Evolutionary conservation across 1,140 invertebrate genomes (phyloP).

Genomic region (Samia ricini): DNA sequence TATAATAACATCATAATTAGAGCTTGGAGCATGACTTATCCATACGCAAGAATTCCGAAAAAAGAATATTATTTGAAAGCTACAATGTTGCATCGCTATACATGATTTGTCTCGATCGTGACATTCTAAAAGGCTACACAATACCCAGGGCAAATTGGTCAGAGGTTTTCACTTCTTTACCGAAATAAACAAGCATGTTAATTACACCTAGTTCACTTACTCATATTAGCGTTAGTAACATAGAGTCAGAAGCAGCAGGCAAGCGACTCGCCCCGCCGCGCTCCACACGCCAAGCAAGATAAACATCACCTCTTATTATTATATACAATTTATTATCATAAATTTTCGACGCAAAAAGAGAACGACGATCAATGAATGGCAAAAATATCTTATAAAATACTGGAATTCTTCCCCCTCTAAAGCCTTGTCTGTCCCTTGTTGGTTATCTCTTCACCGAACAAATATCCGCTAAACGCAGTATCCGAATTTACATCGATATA

Average conservation of each 20-base stretch:
- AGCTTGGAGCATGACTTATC: slow-evolving; percentile 30
- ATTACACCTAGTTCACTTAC: slow-evolving; percentile 63
- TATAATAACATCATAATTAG: slow-evolving; percentile 54
- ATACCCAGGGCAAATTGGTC: slow-evolving; percentile 74
- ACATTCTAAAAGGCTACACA: slow-evolving; percentile 67
- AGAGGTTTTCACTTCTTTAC: slow-evolving; percentile 63
- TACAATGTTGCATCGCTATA: slow-evolving; percentile 63
- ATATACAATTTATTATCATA: slow-evolving; percentile 56
- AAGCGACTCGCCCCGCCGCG: slow-evolving; percentile 58
- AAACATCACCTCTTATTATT: slow-evolving; percentile 48
- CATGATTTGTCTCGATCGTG: slow-evolving; percentile 68
- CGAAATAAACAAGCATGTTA: slow-evolving; percentile 61
- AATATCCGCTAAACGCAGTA: slow-evolving; percentile 17
- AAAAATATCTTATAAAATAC: slow-evolving; percentile 65
- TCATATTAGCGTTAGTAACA: slow-evolving; percentile 55
- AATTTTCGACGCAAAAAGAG: slow-evolving; percentile 29
- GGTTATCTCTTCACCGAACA: slow-evolving; percentile 6
- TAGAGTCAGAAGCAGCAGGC: slow-evolving; percentile 56
- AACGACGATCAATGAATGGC: slow-evolving; percentile 37
- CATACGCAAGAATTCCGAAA: slow-evolving; percentile 6
- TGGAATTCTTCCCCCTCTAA: slow-evolving; percentile 25
- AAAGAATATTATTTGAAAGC: slow-evolving; percentile 56
- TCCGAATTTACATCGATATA: slow-evolving; percentile 26
- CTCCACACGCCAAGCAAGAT: slow-evolving; percentile 42
- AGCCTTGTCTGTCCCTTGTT: neutral